Conservation (phyloP, 2,113 vertebrate genomes). For the Dasyurus viverrinus region DNA sequence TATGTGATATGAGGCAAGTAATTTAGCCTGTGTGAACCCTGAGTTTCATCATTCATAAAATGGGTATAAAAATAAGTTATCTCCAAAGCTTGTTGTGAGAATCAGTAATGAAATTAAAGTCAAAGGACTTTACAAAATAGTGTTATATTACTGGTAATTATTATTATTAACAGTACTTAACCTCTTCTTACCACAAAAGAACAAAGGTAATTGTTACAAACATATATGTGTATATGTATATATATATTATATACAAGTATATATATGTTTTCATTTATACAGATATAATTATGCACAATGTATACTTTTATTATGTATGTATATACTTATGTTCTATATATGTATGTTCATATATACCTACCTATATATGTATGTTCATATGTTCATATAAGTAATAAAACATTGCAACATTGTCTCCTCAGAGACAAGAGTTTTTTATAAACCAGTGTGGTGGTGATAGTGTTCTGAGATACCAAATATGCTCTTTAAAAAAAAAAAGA, state of each 20-base stretch:
- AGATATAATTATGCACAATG: not conserved
- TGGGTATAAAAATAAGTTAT: not conserved
- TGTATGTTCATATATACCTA: no score
- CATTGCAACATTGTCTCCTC: conserved; percentile 6
- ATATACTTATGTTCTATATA: not conserved
- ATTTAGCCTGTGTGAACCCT: not conserved
- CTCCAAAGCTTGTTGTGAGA: not conserved
- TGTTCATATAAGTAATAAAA: not conserved
- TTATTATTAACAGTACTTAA: not conserved
- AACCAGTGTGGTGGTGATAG: not conserved
- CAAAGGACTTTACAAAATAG: not conserved
- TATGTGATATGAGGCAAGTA: not conserved
- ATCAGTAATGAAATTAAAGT: not conserved
- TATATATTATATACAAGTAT: not conserved
- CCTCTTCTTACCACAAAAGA: not conserved
- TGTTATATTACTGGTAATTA: not conserved
- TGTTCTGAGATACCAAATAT: not conserved
- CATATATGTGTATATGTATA: not conserved
- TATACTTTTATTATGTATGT: not conserved
- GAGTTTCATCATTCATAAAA: not conserved
- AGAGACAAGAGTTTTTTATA: not conserved
- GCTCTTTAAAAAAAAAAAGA: not conserved
- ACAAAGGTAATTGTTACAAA: not conserved
- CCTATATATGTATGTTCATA: no score
- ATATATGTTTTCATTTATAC: no score